A percentile compares a stretch with the other conserved stretches of the same genome.
phyloP scores from a whole-genome alignment of 2,797 vertebrate species.

The Schizopygopsis malacanthus region DNA sequence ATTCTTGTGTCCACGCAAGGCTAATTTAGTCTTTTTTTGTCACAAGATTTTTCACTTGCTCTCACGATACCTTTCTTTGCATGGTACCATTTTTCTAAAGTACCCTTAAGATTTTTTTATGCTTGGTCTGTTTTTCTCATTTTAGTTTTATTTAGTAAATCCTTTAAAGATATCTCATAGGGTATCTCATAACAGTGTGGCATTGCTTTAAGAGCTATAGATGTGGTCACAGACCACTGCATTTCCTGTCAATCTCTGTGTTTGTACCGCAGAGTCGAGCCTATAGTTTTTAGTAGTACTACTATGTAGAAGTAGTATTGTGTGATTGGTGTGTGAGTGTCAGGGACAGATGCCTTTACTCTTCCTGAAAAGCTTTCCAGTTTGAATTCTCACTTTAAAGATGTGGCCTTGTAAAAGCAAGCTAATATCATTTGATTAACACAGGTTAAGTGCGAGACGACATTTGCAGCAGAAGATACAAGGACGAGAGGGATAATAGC shows the following conservation, averaged over 20 bases:
- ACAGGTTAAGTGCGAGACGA: slow-evolving; percentile 39
- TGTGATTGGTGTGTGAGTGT: slow-evolving; percentile 21
- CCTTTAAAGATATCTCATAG: slow-evolving; percentile 19
- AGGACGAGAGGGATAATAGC: slow-evolving; percentile 29
- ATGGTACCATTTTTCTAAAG: slow-evolving; percentile 42
- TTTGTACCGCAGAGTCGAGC: slow-evolving; percentile 69
- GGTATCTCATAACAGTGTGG: slow-evolving; percentile 14
- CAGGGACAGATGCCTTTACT: slow-evolving; percentile 41
- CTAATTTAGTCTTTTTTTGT: slow-evolving; percentile 40
- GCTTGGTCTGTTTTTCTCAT: slow-evolving; percentile 33
- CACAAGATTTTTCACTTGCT: slow-evolving; percentile 5
- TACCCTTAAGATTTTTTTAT: slow-evolving; percentile 27
- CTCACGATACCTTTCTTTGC: slow-evolving; percentile 33
- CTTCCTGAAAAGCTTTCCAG: slow-evolving; percentile 47
- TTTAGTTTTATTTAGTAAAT: slow-evolving; percentile 30
- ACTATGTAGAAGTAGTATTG: slow-evolving; percentile 67
- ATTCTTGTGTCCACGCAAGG: slow-evolving; percentile 45
- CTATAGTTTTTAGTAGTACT: slow-evolving; percentile 68
- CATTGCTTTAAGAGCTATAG: slow-evolving; percentile 35
- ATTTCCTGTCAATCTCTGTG: slow-evolving; percentile 30
- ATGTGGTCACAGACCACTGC: slow-evolving; percentile 30
- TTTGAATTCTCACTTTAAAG: slow-evolving; percentile 48
- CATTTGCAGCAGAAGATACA: slow-evolving; percentile 25
- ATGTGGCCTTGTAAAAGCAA: slow-evolving; percentile 47
- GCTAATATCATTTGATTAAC: slow-evolving; percentile 31